Evolutionary conservation across 2,113 vertebrate genomes (phyloP), one percentile per base, ranked within the genome.

Genomic region (Myodes glareolus): DNA sequence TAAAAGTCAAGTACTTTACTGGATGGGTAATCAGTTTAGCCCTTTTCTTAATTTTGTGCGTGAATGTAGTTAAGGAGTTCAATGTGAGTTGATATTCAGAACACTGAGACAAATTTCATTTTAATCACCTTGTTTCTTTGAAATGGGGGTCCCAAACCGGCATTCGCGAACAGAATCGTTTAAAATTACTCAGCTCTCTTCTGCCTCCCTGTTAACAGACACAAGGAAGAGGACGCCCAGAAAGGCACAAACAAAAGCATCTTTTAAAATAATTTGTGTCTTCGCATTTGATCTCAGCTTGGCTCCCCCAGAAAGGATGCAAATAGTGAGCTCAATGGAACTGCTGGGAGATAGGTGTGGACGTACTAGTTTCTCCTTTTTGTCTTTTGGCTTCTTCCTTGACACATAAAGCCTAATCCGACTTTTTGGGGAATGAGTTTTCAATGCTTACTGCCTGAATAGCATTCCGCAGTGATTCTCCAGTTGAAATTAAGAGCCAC

Each of bases 391-490:
- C 52, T 72, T 89, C 58, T 47, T 67, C 31, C 7, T 3, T 3
- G 23, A 80, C 39, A 33, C 2, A 0, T 25, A 45, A 61, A 55
- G 55, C 33, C 42, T 47, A 77, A 94, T 90, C 82, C 65, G n/a
- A n/a, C n/a, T n/a, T n/a, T 88, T 84, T 90, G 75, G 91, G 65
- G 72, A 92, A 80, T 65, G 10, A 58, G 21, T 76, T 93, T 95
- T 68, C 76, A 70, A 42, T 91, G 93, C 25, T 36, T 68, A 1
- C 10, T 42, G 4, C 47, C 33, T 73, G 67, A 10, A 70, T 63
- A 75, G 10, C 4, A 47, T 2, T 50, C n/a, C 16, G 2, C 0
- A 1, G 17, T 90, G 21, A 27, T 90, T 92, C 77, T 65, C 47
- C 45, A 93, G 70, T 42, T 27, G 39, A 88, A 65, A 25, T 93